Conservation (phyloP, 2,797 vertebrate genomes). For the Manis crassicaudata region DNA sequence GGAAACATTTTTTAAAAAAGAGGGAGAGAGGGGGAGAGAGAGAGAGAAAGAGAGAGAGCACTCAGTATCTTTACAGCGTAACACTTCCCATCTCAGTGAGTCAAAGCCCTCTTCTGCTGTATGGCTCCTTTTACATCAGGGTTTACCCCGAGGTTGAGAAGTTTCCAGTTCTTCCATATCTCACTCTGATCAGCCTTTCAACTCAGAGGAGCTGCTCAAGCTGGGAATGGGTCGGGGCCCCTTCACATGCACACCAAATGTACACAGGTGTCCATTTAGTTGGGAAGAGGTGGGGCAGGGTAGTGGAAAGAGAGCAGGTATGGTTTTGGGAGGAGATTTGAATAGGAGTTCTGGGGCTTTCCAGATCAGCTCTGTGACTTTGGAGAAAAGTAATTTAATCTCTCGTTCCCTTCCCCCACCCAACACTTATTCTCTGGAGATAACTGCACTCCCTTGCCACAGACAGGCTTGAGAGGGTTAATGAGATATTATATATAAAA, state of each 20-base stretch:
- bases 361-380: not conserved
- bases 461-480: conserved; percentile 12
- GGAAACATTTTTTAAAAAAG: conserved; percentile 79
- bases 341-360: not conserved
- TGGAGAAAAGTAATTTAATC: not conserved
- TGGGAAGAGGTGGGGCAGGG: not conserved
- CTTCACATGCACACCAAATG: not conserved
- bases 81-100: conserved; percentile 30
- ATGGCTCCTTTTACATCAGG: not conserved
- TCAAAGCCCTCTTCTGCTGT: conserved; percentile 38
- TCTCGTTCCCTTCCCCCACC: not conserved
- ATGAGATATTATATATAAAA: not conserved
- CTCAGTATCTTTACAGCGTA: conserved; percentile 81
- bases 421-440: not conserved
- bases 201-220: not conserved
- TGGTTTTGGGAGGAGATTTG: conserved; percentile 13
- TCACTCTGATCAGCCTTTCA: conserved; percentile 24
- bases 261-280: not conserved
- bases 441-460: conserved; percentile 27
- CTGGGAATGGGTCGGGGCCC: not conserved
- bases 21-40: conserved; percentile 39
- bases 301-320: not conserved
- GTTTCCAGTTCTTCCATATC: conserved; percentile 36
- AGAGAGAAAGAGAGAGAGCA: conserved; percentile 70
- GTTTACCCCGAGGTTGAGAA: not conserved